Evolutionary conservation across 2,888 invertebrate genomes (phyloP), one percentile per base, ranked within the genome.

Genomic region (Sphaeridia pumilis): DNA sequence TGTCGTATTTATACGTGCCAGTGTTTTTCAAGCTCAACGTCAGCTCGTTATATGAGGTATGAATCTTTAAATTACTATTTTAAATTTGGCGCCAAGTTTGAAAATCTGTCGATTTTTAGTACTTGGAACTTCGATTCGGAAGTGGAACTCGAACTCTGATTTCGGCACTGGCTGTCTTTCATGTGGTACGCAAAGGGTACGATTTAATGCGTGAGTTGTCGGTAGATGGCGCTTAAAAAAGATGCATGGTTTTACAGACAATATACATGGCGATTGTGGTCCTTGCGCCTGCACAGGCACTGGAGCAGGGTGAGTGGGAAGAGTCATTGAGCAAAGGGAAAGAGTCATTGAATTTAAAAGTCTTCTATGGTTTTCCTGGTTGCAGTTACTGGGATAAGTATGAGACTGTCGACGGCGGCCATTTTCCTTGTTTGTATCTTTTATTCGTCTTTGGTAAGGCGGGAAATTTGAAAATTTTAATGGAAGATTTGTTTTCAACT

Each of bases 351-450:
- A n/a, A n/a, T n/a, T n/a, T n/a, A n/a, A n/a, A n/a, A n/a, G n/a
- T n/a, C n/a, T n/a, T n/a, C n/a, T n/a, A n/a, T n/a, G n/a, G n/a
- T n/a, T n/a, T n/a, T n/a, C n/a, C n/a, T n/a, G n/a, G n/a, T n/a
- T 75, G 55, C 71, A 83, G 84, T 84, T 7, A 83, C 82, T 35
- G 80, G 82, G 14, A 74, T 80, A 3, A 70, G 78, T 57, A 74
- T 82, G 4, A 80, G 81, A 66, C 70, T 77, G 1, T 76, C 84
- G 38, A 78, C 82, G 2, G 76, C 81, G 1, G 72, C 82, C 0
- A 75, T 83, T 17, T 83, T 83, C 65, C 70, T 78, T 2, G 74
- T 81, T 1, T 86, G 85, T 67, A 83, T 84, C 20, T 82, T 85
- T 46, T 83, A 86, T 64, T 84, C 84, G 2, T 81, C 83, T 1